Base-by-base conservation (phyloP, 2,888 invertebrate species). In the Eurytoma californica region DNA sequence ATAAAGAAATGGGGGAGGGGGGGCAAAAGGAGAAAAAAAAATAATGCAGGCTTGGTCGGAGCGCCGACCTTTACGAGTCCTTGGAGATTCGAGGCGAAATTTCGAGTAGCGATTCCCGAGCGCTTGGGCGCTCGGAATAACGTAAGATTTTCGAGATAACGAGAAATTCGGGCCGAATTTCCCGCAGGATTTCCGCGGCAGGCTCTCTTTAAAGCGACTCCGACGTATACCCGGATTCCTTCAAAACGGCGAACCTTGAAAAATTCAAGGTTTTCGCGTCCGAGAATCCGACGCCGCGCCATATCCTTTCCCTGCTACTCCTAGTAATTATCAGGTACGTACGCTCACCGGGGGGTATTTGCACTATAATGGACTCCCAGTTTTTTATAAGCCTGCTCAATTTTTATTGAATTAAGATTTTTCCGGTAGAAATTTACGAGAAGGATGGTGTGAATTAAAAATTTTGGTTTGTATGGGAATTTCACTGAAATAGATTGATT, bases 111-210 rank as follows among this genome's bases (percentile, higher is more conserved):
- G 58, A 76, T 76, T 75, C 63, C 53, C 63, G 18, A 58, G 24
- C 14, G 58, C 18, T 39, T 39, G 66, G 12, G 61, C 24, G 18
- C 39, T 39, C 39, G 18, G 66, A 68, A 66, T 77, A 69, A 66
- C 73, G 18, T 75, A 82, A 83, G 81, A 82, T 82, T 79, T 82
- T 13, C 69, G 63, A 55, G 82, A 80, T 80, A 84, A 80, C 78
- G 72, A 82, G 81, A 83, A 81, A 81, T 83, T 84, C 75, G 81
- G 61, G 67, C 69, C 58, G 83, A 83, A 86, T 86, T 86, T 86
- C 86, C 86, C 85, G 81, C 30, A 82, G 84, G 86, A 84, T 83
- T 84, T 83, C 82, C 66, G 61, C 28, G 30, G 68, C 53, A 30
- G 18, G 51, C 61, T 61, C n/a, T 20, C n/a, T 61, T 72, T 30